Base-by-base conservation (phyloP, 1,140 invertebrate genomes). In the Maconellicoccus hirsutus region DNA sequence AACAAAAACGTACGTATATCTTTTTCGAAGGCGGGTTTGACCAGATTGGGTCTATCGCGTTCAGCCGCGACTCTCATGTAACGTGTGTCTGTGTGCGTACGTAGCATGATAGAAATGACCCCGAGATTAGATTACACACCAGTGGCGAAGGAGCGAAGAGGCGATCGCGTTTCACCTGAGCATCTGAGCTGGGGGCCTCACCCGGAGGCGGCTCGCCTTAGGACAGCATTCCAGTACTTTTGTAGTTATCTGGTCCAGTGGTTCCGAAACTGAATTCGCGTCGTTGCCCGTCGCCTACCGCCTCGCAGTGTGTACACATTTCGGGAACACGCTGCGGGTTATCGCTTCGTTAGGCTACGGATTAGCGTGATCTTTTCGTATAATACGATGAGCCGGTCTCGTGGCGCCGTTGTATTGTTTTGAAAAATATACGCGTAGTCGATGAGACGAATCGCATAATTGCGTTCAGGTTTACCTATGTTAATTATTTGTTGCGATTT, bases 161-260 rank as follows among this genome's bases (percentile, higher is more conserved):
- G 61, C 25, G 61, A 66, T 66, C 61, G 61, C 25, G 61, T 66
- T 66, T 66, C 61, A 66, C 61, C 61, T 66, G 61, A 66, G 25
- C 61, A 66, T 25, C 61, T 26, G 61, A 66, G 61, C 61, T 66
- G 25, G 61, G 61, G 61, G 61, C 61, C 61, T 66, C 61, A 66
- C 61, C 61, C 61, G 61, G 61, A 66, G 61, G 61, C 61, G 61
- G 61, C 61, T 66, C 61, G 61, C 61, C 61, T 66, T 66, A 66
- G 61, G 61, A 66, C 61, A 66, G 61, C 61, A 66, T 66, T 66
- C 61, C 61, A 66, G 61, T 66, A 66, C 61, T 66, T 66, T 66
- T 26, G 61, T 66, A 66, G 21, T 66, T 66, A 66, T 66, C 61
- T 66, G 25, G 61, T 66, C 61, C 61, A 66, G 61, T 66, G 61